A percentile compares a stretch with the other conserved stretches of the same genome.
phyloP scores from a whole-genome alignment of 2,797 vertebrate species.

The Numenius phaeopus region DNA sequence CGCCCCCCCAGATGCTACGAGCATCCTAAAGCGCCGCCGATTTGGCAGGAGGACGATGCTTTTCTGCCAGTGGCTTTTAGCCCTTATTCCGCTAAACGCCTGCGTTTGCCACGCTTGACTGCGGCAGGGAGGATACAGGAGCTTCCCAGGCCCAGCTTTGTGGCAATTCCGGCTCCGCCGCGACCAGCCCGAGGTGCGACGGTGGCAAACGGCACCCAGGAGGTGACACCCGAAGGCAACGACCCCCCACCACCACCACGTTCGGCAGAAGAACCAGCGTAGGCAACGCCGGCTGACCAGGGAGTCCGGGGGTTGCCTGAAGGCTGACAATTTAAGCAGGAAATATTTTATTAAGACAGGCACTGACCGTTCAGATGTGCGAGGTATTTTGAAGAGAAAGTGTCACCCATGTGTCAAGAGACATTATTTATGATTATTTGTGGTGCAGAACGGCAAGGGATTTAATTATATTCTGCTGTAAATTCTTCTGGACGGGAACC shows the following conservation, averaged over 20 bases:
- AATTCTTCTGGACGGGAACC: background rate
- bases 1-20: background rate
- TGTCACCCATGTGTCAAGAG: background rate
- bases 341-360: background rate
- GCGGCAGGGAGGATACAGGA: background rate
- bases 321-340: background rate
- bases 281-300: accelerated
- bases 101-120: background rate
- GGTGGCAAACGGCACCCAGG: background rate
- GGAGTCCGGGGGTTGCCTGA: accelerated
- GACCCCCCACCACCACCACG: too few relatives aligned
- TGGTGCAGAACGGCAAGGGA: background rate
- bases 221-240: accelerated
- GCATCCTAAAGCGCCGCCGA: background rate
- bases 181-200: accelerated
- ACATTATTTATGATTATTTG: background rate
- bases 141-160: background rate
- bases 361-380: background rate
- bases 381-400: background rate
- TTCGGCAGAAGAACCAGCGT: background rate
- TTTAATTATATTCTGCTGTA: background rate
- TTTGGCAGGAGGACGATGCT: background rate
- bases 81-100: background rate
- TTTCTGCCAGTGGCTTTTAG: background rate
- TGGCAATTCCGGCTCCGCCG: background rate